Evolutionary conservation across 1,140 invertebrate species (phyloP).

Genomic region (Hestina assimilis): DNA sequence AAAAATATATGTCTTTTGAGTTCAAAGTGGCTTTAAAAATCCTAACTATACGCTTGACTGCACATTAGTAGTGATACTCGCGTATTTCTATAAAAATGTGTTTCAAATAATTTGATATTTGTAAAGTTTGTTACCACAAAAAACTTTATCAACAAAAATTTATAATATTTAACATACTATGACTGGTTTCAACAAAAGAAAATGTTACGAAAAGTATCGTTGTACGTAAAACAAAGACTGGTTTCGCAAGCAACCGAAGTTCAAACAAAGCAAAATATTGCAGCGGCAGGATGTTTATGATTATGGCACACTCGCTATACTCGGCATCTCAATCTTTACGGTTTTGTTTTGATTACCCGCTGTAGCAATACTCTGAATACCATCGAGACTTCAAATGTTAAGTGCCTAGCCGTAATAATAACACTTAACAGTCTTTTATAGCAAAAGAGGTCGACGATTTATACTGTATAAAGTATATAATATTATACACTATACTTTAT

Average conservation of each 20-base stretch:
- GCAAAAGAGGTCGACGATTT: conserved; percentile 17
- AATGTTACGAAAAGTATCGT: conserved; percentile 71
- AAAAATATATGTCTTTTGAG: conserved; percentile 15
- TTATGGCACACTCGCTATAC: conserved; percentile 64
- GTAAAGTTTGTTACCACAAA: not conserved
- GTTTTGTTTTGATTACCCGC: conserved; percentile 44
- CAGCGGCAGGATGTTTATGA: conserved; percentile 66
- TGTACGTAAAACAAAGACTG: conserved; percentile 68
- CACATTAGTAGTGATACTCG: not conserved
- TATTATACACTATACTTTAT: no score
- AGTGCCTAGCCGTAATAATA: conserved; percentile 14
- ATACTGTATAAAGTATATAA: conserved; percentile 7
- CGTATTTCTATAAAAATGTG: not conserved
- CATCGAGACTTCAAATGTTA: conserved; percentile 21
- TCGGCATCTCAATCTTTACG: conserved; percentile 61
- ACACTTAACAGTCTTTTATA: conserved; percentile 10
- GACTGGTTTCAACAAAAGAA: conserved; percentile 70
- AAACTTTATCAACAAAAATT: conserved; percentile 7
- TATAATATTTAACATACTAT: conserved; percentile 47
- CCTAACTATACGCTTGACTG: not conserved
- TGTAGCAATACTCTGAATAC: conserved; percentile 16
- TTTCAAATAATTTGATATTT: not conserved
- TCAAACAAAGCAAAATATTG: conserved; percentile 71
- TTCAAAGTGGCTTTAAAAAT: conserved; percentile 11
- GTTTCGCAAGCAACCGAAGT: conserved; percentile 52